phyloP scores from a whole-genome alignment of 2,888 invertebrate species.

The Blastobasis lacticolella region DNA sequence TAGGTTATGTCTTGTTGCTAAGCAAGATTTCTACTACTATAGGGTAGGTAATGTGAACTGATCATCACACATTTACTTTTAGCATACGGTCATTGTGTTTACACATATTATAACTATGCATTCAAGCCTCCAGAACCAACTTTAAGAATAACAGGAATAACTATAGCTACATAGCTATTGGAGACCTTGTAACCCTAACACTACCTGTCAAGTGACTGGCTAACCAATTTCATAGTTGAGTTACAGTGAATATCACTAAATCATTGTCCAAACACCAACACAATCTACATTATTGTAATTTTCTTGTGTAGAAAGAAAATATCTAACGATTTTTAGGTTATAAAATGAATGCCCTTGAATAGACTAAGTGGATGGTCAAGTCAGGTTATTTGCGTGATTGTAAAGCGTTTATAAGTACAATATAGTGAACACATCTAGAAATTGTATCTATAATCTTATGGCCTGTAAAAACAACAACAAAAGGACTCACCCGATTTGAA shows the following conservation, averaged over 20 bases:
- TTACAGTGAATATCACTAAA: constrained; percentile 23
- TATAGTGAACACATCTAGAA: no score
- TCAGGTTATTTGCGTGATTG: constrained; percentile 33
- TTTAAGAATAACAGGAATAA: constrained; percentile 21
- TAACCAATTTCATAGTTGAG: constrained; percentile 22
- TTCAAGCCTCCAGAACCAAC: constrained; percentile 14
- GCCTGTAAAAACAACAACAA: constrained; percentile 6
- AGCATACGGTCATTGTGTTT: constrained; percentile 10
- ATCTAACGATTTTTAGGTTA: constrained; percentile 54
- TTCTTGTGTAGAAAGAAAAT: constrained; percentile 23
- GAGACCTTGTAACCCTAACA: constrained; percentile 35
- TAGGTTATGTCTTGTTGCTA: constrained; percentile 65
- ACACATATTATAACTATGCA: constrained; percentile 4
- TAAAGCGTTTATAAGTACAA: no score
- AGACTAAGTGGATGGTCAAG: constrained; percentile 45
- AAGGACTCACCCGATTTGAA: constrained; percentile 44
- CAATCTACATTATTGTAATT: constrained; percentile 16
- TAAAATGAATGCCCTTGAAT: constrained; percentile 57
- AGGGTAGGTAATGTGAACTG: constrained; percentile 8
- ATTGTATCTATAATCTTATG: no score
- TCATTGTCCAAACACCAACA: constrained; percentile 28
- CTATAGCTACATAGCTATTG: constrained; percentile 13
- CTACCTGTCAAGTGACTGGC: constrained; percentile 29
- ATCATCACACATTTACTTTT: constrained; percentile 17
- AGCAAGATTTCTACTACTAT: constrained; percentile 42